A percentile compares a stretch with the other conserved stretches of the same genome.
Conservation (phyloP, 2,888 invertebrate genomes). For the Argyra leucocephala region DNA sequence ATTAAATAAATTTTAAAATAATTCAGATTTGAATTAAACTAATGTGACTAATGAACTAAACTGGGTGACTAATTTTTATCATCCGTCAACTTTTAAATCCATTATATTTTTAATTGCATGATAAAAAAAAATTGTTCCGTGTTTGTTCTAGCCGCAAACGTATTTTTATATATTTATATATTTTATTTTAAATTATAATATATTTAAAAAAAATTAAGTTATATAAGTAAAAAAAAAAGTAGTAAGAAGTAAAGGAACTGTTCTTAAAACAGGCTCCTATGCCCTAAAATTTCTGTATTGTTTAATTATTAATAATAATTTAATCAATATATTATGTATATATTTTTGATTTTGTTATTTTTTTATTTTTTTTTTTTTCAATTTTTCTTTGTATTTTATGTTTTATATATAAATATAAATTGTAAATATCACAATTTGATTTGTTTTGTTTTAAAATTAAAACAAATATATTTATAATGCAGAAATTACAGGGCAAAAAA, state of each 20-base stretch:
- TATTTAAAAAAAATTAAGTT: too few relatives aligned
- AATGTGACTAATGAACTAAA: too few relatives aligned
- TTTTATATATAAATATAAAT: background rate
- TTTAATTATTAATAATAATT: background rate
- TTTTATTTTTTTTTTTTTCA: background rate
- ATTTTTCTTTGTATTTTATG: background rate
- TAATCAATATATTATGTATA: background rate
- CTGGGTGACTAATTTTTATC: too few relatives aligned
- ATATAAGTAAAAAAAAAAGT: background rate
- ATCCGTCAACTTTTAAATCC: too few relatives aligned
- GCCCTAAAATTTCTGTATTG: background rate
- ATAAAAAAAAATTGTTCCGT: too few relatives aligned
- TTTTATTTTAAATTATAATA: too few relatives aligned
- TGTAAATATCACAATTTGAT: conserved; percentile 1
- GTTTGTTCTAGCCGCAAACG: too few relatives aligned
- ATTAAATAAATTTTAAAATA: too few relatives aligned
- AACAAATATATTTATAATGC: background rate
- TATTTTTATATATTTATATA: too few relatives aligned
- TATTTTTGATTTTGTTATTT: background rate
- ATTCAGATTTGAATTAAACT: too few relatives aligned
- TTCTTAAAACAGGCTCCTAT: background rate
- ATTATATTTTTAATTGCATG: too few relatives aligned
- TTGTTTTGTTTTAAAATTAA: background rate
- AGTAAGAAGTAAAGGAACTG: background rate
- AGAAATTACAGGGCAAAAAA: background rate